Percentiles rank a stretch among this genome's conserved stretches.
These are phyloP conservation scores for Leptinotarsa tumamoca DNA, from an alignment of 2,888 invertebrate species.

Conservation along the genomic window DNA sequence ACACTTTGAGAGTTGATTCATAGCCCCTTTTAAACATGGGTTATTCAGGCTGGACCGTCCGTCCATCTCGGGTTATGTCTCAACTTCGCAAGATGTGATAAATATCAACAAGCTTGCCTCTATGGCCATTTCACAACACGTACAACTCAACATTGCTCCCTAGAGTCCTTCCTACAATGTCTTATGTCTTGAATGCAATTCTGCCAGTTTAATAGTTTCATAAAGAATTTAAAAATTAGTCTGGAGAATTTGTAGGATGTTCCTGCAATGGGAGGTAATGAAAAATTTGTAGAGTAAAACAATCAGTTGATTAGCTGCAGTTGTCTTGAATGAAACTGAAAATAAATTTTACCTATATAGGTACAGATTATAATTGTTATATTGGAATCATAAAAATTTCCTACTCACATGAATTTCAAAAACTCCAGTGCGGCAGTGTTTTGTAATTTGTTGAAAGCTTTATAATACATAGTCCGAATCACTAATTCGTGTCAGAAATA, in stretches of 20 bases:
- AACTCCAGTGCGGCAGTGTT: no score
- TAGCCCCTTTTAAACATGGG: constrained; percentile 25
- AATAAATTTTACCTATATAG: no score
- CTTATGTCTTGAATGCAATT: constrained; percentile 34
- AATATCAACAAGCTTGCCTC: constrained; percentile 35
- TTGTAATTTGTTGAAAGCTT: no score
- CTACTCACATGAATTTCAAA: no score
- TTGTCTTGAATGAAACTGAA: no score
- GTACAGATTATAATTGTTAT: no score
- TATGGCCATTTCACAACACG: constrained; percentile 30
- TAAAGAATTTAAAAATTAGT: constrained; percentile 29
- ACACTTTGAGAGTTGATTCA: constrained; percentile 1
- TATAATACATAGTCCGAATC: no score
- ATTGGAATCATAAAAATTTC: no score
- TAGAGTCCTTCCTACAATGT: constrained; percentile 27
- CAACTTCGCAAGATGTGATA: constrained; percentile 39
- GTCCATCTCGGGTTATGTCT: constrained; percentile 36
- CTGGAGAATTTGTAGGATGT: background rate
- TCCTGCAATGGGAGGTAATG: background rate
- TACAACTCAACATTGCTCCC: constrained; percentile 38
- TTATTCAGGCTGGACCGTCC: constrained; percentile 34
- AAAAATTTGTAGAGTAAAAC: no score
- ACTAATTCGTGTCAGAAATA: no score
- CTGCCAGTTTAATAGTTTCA: constrained; percentile 28
- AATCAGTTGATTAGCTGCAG: no score